phyloP scores from a whole-genome alignment of 2,797 vertebrate species.

The Geotrypetes seraphini region DNA sequence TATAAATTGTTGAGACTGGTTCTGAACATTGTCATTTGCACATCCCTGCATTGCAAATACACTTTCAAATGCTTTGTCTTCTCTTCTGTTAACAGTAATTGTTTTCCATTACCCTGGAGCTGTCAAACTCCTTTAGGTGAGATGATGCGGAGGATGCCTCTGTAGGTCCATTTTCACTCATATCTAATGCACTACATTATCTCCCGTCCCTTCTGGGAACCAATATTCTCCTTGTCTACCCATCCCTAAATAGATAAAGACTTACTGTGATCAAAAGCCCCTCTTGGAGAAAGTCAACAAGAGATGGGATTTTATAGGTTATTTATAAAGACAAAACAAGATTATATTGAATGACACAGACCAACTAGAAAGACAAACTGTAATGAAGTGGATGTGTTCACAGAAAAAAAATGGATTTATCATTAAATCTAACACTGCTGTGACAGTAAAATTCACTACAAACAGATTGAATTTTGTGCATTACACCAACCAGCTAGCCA shows the following conservation, averaged over 20 bases:
- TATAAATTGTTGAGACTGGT: too few species aligned
- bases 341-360: not conserved
- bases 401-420: constrained; percentile 7
- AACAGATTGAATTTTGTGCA: constrained; percentile 1
- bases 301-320: constrained; percentile 1
- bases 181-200: not conserved
- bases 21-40: too few species aligned
- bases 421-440: not conserved
- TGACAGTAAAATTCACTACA: constrained; percentile 15
- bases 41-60: too few species aligned
- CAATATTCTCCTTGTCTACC: not conserved
- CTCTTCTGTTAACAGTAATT: too few species aligned
- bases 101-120: too few species aligned
- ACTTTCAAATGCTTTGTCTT: too few species aligned
- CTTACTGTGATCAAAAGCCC: not conserved
- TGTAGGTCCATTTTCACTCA: not conserved
- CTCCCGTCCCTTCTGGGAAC: not conserved
- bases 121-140: too few species aligned
- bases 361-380: not conserved
- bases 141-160: too few species aligned
- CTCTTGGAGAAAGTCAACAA: constrained; percentile 6
- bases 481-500: too few species aligned
- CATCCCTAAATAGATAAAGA: not conserved
- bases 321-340: constrained; percentile 10
- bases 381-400: constrained; percentile 2